Evolutionary conservation across 2,113 vertebrate species (phyloP).

Genomic region (Neodontobutis hainanensis): DNA sequence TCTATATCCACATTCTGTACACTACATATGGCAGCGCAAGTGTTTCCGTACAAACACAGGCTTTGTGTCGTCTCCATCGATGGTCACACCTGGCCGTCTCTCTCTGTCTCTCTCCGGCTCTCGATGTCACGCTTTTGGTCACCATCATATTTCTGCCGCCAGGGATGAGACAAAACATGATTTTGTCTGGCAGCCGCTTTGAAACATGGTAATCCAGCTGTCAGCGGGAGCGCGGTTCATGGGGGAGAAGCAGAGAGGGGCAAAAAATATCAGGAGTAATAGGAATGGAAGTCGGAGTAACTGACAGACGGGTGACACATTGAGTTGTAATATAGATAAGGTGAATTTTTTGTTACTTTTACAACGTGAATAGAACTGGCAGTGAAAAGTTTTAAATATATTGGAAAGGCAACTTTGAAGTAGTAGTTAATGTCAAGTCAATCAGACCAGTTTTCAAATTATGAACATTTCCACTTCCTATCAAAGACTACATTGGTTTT

Average conservation of each 20-base stretch:
- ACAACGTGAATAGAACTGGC: not conserved
- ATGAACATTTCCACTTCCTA: too few relatives aligned
- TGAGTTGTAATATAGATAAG: not conserved
- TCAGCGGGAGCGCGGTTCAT: slow-evolving; percentile 37
- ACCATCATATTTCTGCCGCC: slow-evolving; percentile 48
- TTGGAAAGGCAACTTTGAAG: not conserved
- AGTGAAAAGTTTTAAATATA: not conserved
- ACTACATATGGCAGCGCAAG: not conserved
- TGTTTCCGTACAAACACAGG: not conserved
- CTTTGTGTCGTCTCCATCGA: slow-evolving; percentile 13
- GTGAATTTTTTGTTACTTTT: not conserved
- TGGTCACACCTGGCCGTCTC: slow-evolving; percentile 37
- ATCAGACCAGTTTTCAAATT: not conserved
- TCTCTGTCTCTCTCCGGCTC: slow-evolving; percentile 38
- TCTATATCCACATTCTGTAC: not conserved
- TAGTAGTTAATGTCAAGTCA: not conserved
- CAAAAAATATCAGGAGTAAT: slow-evolving; percentile 18
- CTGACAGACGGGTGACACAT: slow-evolving; percentile 2
- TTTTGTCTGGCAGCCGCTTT: slow-evolving; percentile 67
- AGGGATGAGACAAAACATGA: slow-evolving; percentile 70
- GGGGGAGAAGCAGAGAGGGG: slow-evolving; percentile 15
- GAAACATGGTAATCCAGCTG: slow-evolving; percentile 71
- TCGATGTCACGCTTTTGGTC: slow-evolving; percentile 56
- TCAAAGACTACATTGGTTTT: too few relatives aligned
- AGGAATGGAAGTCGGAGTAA: slow-evolving; percentile 8